phyloP scores from a whole-genome alignment of 1,140 invertebrate species.

The Drosophila saltans region DNA sequence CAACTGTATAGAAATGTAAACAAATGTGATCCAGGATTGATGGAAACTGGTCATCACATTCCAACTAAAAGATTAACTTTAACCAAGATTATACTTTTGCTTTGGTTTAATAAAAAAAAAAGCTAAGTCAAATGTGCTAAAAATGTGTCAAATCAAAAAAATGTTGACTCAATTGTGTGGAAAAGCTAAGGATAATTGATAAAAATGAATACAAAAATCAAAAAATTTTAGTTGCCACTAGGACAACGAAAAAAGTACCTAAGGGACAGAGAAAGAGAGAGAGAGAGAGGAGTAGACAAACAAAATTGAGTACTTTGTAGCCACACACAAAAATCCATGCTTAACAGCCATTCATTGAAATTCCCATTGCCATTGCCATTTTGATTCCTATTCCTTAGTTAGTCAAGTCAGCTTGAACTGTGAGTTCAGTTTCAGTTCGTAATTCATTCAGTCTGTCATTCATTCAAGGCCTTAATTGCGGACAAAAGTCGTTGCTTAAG shows the following conservation, averaged over 20 bases:
- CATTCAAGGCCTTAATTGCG: constrained; percentile 75
- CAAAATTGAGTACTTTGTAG: constrained; percentile 35
- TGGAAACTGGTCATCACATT: too few species aligned
- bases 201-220: not conserved
- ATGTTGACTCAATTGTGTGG: not conserved
- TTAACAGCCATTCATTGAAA: constrained; percentile 19
- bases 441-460: constrained; percentile 75
- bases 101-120: too few species aligned
- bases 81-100: too few species aligned
- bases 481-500: constrained; percentile 72
- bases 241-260: constrained; percentile 20
- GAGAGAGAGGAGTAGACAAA: constrained; percentile 2
- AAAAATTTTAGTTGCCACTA: not conserved
- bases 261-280: not conserved
- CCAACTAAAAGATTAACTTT: too few species aligned
- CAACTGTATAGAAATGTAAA: not conserved
- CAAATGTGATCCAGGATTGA: not conserved
- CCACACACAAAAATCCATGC: constrained; percentile 14
- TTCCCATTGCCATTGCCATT: constrained; percentile 5
- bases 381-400: constrained; percentile 30
- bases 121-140: not conserved
- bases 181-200: too few species aligned
- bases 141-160: not conserved
- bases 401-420: constrained; percentile 39
- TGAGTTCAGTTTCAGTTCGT: constrained; percentile 31